Base-by-base conservation (phyloP, 2,888 invertebrate species). In the Lottia scabra region DNA sequence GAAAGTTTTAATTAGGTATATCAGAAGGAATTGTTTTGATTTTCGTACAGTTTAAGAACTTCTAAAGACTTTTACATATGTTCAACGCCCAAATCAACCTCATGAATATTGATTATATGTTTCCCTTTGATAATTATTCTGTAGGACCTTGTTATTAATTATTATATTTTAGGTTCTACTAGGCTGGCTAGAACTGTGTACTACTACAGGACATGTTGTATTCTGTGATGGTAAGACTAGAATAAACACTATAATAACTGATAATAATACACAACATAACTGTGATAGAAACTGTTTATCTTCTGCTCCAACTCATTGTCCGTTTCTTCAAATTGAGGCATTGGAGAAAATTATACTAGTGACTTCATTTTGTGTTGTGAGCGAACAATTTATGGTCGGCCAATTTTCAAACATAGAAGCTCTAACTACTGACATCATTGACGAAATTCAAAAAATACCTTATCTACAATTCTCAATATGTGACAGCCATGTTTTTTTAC, bases 401-500 rank as follows among this genome's bases (percentile, higher is more conserved):
- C 56, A 56, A 19, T 56, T 56, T 56, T 56, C 56, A 56, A n/a
- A 19, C 56, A 56, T 56, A 19, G 56, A 56, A 56, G 19, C 56
- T 56, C 19, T 56, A 19, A 15, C 8, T 23, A 56, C 12, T 23
- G 56, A 56, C 12, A 10, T 12, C 13, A 13, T 56, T 10, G 56
- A 23, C 10, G 56, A 56, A 56, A 10, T 56, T 56, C 56, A 56
- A 23, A 19, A 56, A 13, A 23, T 56, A 10, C 19, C 56, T 56
- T 56, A 56, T 56, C 56, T 56, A 12, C 56, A 56, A 4, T 56
- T 56, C 23, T 56, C 56, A 19, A 56, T 56, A 23, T 3, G 19
- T 10, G 56, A 56, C 56, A 23, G 56, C 13, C 38, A 38, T 38
- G 8, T 38, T 38, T 38, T 38, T 38, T 10, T 38, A 38, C 38